These are phyloP conservation scores for Choreutis nemorana DNA, from an alignment of 2,888 invertebrate genomes.

Conservation along the genomic window DNA sequence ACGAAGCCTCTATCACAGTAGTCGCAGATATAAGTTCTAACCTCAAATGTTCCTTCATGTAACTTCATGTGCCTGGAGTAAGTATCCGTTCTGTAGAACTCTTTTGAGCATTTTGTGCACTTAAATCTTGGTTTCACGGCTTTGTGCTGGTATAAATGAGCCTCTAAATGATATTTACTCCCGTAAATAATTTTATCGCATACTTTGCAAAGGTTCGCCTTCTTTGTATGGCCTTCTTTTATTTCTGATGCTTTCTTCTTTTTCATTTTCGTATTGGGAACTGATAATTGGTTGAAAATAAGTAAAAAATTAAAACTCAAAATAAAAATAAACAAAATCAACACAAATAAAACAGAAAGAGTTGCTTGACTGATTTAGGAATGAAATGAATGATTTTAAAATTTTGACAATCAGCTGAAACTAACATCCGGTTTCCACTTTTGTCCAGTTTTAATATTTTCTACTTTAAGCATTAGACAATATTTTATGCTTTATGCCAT, in stretches of 20 bases:
- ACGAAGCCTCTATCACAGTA: slow-evolving; percentile 33
- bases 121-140: slow-evolving; percentile 23
- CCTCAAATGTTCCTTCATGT: slow-evolving; percentile 16
- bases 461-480: no score
- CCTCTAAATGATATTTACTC: slow-evolving; percentile 21
- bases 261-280: slow-evolving; percentile 11
- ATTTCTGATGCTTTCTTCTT: slow-evolving; percentile 10
- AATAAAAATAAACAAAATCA: slow-evolving; percentile 6
- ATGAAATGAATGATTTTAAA: no score
- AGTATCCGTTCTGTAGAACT: slow-evolving; percentile 30
- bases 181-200: slow-evolving; percentile 26
- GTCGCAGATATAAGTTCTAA: slow-evolving; percentile 23
- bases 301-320: slow-evolving; percentile 9
- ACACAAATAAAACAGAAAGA: no score
- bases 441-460: no score
- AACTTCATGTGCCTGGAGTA: slow-evolving; percentile 22
- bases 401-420: no score
- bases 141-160: slow-evolving; percentile 30
- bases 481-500: no score
- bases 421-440: no score
- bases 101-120: slow-evolving; percentile 27
- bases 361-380: no score
- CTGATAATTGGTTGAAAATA: slow-evolving; percentile 1
- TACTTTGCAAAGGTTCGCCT: slow-evolving; percentile 19
- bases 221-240: slow-evolving; percentile 10